Base-by-base conservation (phyloP, 2,888 invertebrate species). In the Macrophya annulata region DNA sequence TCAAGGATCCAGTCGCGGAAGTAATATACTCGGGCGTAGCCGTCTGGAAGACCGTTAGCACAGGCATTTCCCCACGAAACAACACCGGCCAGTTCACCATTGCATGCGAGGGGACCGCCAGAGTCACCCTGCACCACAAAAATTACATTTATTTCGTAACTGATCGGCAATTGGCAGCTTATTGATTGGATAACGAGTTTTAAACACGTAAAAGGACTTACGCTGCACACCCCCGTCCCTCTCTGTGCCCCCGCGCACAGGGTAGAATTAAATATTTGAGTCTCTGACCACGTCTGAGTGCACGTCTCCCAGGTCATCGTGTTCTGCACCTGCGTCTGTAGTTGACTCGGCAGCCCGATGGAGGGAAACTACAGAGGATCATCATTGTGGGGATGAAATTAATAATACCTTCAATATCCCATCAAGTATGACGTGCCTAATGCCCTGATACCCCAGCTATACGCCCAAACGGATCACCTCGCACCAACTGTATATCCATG, bases 101-200 rank as follows among this genome's bases (percentile, higher is more conserved):
- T 65, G 77, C 84, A 85, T 15, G 62, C 76, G 40, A 85, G 84
- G n/a, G 84, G 84, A 62, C 84, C 77, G 9, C 84, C 84, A 17
- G 84, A 85, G 48, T 85, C 84, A n/a, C 84, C 84, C 84, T 85
- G 40, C 21, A 84, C 31, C 40, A 31, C 15, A 25, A 9, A 15
- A 31, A 62, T n/a, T 21, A 72, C 21, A 43, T 72, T n/a, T 17
- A 79, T 40, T 77, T 4, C 6, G 25, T 31, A 65, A 31, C 15
- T 4, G 10, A 12, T 10, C 9, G 31, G 17, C 65, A 43, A 25
- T 43, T 43, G n/a, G 15, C 4, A 9, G 21, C 55, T 8, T 10
- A n/a, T 43, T 5, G 17, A 6, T 9, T n/a, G 8, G 17, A 15
- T 43, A 15, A 31, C 48, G 48, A n/a, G 40, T 62, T 40, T 62